phyloP scores from a whole-genome alignment of 2,113 vertebrate species.

The Neodontobutis hainanensis region DNA sequence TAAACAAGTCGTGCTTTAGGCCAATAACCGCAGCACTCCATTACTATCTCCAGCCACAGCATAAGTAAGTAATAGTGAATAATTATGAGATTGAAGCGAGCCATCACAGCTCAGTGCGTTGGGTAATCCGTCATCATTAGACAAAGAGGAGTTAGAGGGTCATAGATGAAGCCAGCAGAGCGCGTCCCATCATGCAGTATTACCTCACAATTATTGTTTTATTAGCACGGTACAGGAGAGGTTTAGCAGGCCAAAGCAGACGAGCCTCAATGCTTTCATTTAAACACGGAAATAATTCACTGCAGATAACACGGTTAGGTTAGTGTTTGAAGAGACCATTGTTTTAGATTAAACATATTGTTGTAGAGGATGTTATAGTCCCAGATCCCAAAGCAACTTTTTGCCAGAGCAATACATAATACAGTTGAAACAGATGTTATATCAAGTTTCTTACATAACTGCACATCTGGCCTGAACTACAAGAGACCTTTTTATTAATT shows the following conservation, averaged over 20 bases:
- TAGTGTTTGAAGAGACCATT: too few relatives aligned
- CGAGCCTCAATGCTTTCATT: constrained; percentile 5
- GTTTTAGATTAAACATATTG: too few relatives aligned
- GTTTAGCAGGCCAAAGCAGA: not conserved
- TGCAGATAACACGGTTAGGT: too few relatives aligned
- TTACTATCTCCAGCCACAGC: not conserved
- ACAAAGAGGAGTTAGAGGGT: not conserved
- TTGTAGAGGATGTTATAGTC: too few relatives aligned
- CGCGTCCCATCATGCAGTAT: constrained; percentile 27
- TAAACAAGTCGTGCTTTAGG: not conserved
- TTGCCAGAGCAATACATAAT: too few relatives aligned
- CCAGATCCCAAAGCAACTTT: too few relatives aligned
- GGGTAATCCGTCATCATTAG: constrained; percentile 47
- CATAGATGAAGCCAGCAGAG: not conserved
- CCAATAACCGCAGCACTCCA: not conserved
- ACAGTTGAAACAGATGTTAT: too few relatives aligned
- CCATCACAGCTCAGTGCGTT: constrained; percentile 11
- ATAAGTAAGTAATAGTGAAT: constrained; percentile 12
- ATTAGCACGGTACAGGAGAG: constrained; percentile 1
- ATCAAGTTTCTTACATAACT: too few relatives aligned
- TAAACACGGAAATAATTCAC: too few relatives aligned
- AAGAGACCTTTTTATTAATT: too few relatives aligned
- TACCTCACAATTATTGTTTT: constrained; percentile 45
- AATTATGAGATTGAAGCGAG: constrained; percentile 31
- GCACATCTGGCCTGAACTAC: too few relatives aligned